A percentile compares a stretch with the other conserved stretches of the same genome.
phyloP scores from a whole-genome alignment of 2,113 vertebrate species.

The Dipodomys stephensi region DNA sequence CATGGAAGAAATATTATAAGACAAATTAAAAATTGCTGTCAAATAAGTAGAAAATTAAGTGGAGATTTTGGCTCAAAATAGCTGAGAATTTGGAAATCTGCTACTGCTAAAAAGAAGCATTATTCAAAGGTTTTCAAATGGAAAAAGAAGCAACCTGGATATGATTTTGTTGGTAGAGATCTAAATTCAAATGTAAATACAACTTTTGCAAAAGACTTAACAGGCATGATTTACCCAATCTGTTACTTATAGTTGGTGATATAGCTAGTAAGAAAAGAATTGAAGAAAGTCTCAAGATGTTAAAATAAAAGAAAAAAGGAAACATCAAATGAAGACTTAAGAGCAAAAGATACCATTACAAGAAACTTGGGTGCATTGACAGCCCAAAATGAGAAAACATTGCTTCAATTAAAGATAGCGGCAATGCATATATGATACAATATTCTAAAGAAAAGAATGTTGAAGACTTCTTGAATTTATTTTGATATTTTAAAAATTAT shows the following conservation, averaged over 20 bases:
- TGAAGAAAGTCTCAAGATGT: neutral
- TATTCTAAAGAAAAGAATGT: no score
- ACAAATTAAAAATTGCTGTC: neutral
- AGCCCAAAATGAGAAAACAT: neutral
- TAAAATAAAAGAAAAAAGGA: neutral
- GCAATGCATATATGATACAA: no score
- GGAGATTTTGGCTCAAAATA: neutral
- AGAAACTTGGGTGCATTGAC: neutral
- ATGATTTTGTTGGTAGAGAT: neutral
- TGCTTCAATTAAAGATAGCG: neutral
- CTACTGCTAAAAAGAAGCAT: neutral
- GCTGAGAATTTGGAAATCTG: neutral
- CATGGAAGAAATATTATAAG: neutral
- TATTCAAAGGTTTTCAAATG: neutral
- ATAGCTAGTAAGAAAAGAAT: neutral
- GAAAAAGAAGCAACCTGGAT: neutral
- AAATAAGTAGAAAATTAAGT: neutral
- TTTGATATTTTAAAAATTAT: no score
- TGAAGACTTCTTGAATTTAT: no score
- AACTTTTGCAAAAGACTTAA: neutral
- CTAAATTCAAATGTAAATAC: conserved; percentile 12
- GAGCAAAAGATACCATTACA: neutral
- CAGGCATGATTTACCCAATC: neutral
- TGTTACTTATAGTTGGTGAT: neutral
- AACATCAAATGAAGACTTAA: neutral